These are phyloP conservation scores for Globia sparganii DNA, from an alignment of 2,888 invertebrate species.

Conservation along the genomic window DNA sequence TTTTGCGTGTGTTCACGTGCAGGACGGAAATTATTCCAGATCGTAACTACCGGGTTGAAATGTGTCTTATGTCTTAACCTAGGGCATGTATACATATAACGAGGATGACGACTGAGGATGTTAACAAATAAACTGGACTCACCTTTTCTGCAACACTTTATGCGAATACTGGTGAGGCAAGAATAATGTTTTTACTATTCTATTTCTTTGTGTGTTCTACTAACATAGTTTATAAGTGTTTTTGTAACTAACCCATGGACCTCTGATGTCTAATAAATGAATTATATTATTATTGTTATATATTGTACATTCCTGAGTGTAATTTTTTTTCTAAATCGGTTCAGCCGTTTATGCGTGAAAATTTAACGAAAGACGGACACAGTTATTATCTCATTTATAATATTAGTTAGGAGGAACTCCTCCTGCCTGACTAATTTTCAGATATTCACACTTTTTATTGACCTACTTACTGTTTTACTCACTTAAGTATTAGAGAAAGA, in stretches of 20 bases:
- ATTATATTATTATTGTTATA: too few relatives aligned
- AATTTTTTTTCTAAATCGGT: background rate
- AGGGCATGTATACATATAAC: background rate
- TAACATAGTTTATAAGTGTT: too few relatives aligned
- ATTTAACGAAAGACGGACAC: background rate
- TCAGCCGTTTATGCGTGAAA: background rate
- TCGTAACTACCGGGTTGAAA: background rate
- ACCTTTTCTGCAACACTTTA: too few relatives aligned
- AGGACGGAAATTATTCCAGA: background rate
- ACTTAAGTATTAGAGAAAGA: background rate
- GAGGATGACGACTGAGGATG: too few relatives aligned
- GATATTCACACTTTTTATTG: background rate
- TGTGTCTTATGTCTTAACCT: background rate
- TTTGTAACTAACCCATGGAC: too few relatives aligned
- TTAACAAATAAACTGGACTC: too few relatives aligned
- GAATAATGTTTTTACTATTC: too few relatives aligned
- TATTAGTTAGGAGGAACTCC: too few relatives aligned
- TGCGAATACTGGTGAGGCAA: too few relatives aligned
- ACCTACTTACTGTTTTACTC: background rate
- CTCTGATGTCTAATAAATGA: too few relatives aligned
- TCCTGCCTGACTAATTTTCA: background rate
- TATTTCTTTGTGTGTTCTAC: too few relatives aligned
- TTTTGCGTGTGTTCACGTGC: background rate
- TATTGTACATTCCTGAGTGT: background rate
- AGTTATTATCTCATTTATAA: background rate